Evolutionary conservation across 2,888 invertebrate species (phyloP).

Genomic region (Tenthredo amoena): DNA sequence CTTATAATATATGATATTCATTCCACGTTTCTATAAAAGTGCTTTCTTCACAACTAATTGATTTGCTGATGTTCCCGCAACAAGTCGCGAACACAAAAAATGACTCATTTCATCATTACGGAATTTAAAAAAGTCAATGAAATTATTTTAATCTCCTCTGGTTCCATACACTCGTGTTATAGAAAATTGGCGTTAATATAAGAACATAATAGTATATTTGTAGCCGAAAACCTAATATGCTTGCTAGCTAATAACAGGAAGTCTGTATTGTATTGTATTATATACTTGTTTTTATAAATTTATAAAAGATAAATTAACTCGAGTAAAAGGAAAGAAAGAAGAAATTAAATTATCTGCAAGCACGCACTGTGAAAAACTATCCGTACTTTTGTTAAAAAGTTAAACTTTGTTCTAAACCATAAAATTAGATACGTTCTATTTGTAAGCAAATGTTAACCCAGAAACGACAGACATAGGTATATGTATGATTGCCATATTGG

Average conservation of each 20-base stretch:
- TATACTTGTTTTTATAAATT: constrained; percentile 31
- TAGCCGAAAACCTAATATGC: constrained; percentile 5
- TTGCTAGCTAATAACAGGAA: constrained; percentile 9
- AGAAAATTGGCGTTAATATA: neutral
- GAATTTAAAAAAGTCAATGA: neutral
- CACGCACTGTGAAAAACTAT: constrained; percentile 20
- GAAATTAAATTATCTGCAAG: neutral
- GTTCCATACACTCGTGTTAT: neutral
- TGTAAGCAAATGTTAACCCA: constrained; percentile 68
- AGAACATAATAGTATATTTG: neutral
- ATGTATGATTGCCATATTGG: constrained; percentile 57
- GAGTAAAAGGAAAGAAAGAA: neutral
- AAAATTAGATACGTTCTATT: neutral
- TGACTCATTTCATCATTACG: neutral
- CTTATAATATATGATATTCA: neutral
- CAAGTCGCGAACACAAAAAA: neutral
- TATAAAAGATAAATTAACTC: neutral
- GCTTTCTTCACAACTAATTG: neutral
- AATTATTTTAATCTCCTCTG: constrained; percentile 6
- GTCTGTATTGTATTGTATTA: constrained; percentile 21
- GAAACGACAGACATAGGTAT: constrained; percentile 70
- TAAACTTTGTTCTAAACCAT: neutral
- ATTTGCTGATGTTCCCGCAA: neutral
- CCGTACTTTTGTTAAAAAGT: neutral
- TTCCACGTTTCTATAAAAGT: neutral